A percentile compares a stretch with the other conserved stretches of the same genome.
Evolutionary conservation across 2,888 invertebrate genomes (phyloP).

Genomic region (Megastigmus dorsalis): DNA sequence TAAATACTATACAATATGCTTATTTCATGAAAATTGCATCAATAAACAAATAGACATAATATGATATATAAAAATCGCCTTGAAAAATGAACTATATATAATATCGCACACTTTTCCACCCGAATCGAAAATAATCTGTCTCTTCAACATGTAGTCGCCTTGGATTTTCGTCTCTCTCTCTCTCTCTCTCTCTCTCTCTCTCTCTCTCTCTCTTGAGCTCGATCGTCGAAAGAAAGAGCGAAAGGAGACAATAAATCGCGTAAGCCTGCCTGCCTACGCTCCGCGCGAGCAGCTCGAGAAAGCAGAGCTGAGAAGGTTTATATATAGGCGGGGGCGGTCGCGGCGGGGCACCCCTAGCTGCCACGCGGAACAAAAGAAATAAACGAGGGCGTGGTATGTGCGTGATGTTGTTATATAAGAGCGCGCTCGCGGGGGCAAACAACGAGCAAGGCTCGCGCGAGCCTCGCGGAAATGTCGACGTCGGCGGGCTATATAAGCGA

Average conservation of each 20-base stretch:
- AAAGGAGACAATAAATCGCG: conserved; percentile 1
- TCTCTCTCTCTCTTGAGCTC: not conserved
- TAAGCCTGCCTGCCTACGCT: no score
- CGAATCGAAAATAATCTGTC: conserved; percentile 13
- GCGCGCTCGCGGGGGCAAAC: conserved; percentile 66
- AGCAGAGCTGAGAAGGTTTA: no score
- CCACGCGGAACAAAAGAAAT: conserved; percentile 73
- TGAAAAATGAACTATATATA: no score
- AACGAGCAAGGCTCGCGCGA: conserved; percentile 56
- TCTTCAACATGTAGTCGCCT: not conserved
- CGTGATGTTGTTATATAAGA: conserved; percentile 72
- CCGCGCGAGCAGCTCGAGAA: no score
- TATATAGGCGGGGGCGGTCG: not conserved
- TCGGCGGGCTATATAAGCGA: no score
- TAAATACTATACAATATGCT: no score
- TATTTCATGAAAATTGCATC: no score
- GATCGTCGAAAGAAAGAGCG: not conserved
- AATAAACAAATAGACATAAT: no score
- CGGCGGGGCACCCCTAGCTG: conserved; percentile 64
- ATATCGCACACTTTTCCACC: not conserved
- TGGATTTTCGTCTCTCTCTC: not conserved
- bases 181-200: not conserved
- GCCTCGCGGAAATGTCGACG: conserved; percentile 61
- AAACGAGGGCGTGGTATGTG: conserved; percentile 71
- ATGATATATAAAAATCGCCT: no score